These are phyloP conservation scores for Nannospalax galili DNA, from an alignment of 2,113 vertebrate species.

Conservation along the genomic window DNA sequence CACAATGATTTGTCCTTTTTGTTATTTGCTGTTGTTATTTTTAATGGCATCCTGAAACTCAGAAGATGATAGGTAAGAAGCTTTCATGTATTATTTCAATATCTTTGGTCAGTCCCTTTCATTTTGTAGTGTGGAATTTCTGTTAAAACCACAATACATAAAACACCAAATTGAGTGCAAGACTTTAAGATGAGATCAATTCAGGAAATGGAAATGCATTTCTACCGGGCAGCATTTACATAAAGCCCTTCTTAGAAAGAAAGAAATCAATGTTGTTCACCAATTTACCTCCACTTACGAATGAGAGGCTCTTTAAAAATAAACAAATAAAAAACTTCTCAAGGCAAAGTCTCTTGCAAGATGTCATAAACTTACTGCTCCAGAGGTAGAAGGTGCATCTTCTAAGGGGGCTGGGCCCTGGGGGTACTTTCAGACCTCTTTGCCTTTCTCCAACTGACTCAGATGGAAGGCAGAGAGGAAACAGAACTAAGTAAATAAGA, in stretches of 20 bases:
- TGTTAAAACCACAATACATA: slow-evolving; percentile 51
- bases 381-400: background rate
- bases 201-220: slow-evolving; percentile 59
- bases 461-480: background rate
- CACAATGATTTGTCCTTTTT: slow-evolving; percentile 18
- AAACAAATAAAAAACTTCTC: background rate
- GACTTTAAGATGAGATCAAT: slow-evolving; percentile 63
- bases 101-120: slow-evolving; percentile 62
- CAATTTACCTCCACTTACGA: slow-evolving; percentile 60
- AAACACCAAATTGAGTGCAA: slow-evolving; percentile 39
- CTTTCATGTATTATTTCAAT: slow-evolving; percentile 41
- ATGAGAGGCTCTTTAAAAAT: slow-evolving; percentile 34
- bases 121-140: slow-evolving; percentile 55
- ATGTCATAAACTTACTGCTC: background rate
- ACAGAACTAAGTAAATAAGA: slow-evolving; percentile 2
- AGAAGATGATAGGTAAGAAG: slow-evolving; percentile 43
- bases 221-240: slow-evolving; percentile 53
- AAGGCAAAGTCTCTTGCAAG: slow-evolving; percentile 27
- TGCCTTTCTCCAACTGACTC: background rate
- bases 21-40: background rate
- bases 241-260: slow-evolving; percentile 64
- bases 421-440: background rate
- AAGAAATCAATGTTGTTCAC: slow-evolving; percentile 73
- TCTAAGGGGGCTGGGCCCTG: background rate
- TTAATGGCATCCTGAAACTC: background rate